Evolutionary conservation across 37 sponge, comb jelly and placozoan species (phyloP), one percentile per base, ranked within the genome.

Genomic region (Cladorhizidae sp.): DNA sequence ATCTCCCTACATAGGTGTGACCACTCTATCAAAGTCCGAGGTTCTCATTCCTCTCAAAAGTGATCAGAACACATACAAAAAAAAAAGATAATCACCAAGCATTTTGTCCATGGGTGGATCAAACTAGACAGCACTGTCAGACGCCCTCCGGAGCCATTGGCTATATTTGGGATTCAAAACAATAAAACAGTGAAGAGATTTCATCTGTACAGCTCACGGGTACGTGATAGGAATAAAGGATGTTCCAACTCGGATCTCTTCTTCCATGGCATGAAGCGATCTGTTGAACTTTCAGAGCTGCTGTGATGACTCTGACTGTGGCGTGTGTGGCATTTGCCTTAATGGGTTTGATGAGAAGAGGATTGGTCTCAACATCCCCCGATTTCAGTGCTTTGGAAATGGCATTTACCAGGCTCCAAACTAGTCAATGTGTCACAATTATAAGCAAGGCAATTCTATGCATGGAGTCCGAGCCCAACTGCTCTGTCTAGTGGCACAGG

Each of bases 361-460:
- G 33, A 63, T 81, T 37, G 56, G 63, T 38, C 80, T 31, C 0
- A 87, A 87, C 41, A 87, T 92, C 22, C 84, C 80, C 2, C 42
- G 45, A n/a, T 71, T 93, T 73, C 74, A 82, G 33, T 74, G 93
- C 15, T 79, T 88, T 77, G 93, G 93, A 35, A 82, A n/a, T 0
- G 93, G 86, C 15, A 80, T 93, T 42, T 93, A 93, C 57, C 78
- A 89, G 1, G 89, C 89, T 35, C 90, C 90, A 43, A 82, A 93
- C 67, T 89, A 86, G 12, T 93, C 93, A 15, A n/a, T n/a, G n/a
- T n/a, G n/a, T n/a, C n/a, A n/a, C n/a, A n/a, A n/a, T n/a, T n/a
- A n/a, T n/a, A n/a, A n/a, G n/a, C n/a, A n/a, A n/a, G n/a, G n/a
- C n/a, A n/a, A n/a, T n/a, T n/a, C n/a, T n/a, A n/a, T n/a, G n/a